A percentile compares a stretch with the other conserved stretches of the same genome.
These are phyloP conservation scores for Stercorarius parasiticus DNA, from an alignment of 2,113 vertebrate genomes.

Conservation along the genomic window DNA sequence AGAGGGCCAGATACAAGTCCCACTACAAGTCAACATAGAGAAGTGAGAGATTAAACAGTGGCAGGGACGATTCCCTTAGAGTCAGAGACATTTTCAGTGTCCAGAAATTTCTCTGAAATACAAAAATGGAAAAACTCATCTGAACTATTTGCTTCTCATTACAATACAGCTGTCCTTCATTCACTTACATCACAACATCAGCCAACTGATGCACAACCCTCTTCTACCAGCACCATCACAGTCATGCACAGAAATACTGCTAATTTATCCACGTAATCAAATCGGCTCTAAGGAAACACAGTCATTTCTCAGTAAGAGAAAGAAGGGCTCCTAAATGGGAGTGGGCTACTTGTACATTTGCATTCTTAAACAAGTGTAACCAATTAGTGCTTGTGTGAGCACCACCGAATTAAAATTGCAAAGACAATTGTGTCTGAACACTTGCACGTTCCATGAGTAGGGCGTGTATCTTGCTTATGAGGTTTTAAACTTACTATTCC, in stretches of 20 bases:
- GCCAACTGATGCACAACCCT: neutral
- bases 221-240: neutral
- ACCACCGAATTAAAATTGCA: neutral
- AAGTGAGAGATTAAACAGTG: neutral
- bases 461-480: neutral
- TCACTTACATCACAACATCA: neutral
- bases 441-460: neutral
- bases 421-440: neutral
- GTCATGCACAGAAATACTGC: neutral
- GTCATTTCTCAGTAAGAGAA: neutral
- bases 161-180: neutral
- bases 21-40: neutral
- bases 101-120: neutral
- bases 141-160: neutral
- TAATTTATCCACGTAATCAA: neutral
- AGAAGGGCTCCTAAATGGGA: neutral
- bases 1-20: neutral
- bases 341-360: neutral
- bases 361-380: neutral
- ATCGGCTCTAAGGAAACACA: neutral
- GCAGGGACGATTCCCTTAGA: neutral
- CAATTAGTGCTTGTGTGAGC: neutral
- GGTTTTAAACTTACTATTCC: neutral
- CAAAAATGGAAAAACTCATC: neutral
- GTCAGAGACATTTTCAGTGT: neutral